phyloP scores from a whole-genome alignment of 2,113 vertebrate species.

The Cheilinus undulatus region DNA sequence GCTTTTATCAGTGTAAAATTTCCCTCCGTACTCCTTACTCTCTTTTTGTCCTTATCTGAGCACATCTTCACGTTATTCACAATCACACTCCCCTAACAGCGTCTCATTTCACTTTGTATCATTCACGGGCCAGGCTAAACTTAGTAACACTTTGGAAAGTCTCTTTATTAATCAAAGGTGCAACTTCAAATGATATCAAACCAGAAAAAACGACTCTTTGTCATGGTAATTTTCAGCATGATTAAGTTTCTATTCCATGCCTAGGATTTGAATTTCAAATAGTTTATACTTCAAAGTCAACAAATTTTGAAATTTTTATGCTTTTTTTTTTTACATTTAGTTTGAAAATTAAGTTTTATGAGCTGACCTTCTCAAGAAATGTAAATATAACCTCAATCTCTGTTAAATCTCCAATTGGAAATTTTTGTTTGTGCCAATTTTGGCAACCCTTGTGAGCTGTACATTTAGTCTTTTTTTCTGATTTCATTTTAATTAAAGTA shows the following conservation, averaged over 20 bases:
- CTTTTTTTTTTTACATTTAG: too few relatives aligned
- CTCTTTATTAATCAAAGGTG: conserved; percentile 5
- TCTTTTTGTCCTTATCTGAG: conserved; percentile 23
- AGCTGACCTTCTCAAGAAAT: too few relatives aligned
- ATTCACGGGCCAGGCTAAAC: conserved; percentile 56
- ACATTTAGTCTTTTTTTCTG: too few relatives aligned
- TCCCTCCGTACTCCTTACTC: conserved; percentile 5
- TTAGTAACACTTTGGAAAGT: conserved; percentile 42
- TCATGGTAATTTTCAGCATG: neutral
- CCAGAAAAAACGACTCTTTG: neutral
- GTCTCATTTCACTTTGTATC: conserved; percentile 55
- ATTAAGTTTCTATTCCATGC: neutral
- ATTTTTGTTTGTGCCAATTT: too few relatives aligned
- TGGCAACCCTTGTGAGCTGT: too few relatives aligned
- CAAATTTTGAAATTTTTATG: too few relatives aligned
- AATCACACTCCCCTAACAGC: conserved; percentile 40
- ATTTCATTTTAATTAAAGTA: too few relatives aligned
- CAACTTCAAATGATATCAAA: conserved; percentile 1
- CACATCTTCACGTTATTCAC: conserved; percentile 55
- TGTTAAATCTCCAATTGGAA: too few relatives aligned
- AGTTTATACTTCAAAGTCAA: neutral
- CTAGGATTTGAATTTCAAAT: neutral
- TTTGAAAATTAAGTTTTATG: too few relatives aligned
- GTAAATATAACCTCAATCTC: too few relatives aligned
- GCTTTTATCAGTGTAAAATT: conserved; percentile 26